Conservation (phyloP, 1,140 invertebrate genomes). For the Lutraria rhynchaena region DNA sequence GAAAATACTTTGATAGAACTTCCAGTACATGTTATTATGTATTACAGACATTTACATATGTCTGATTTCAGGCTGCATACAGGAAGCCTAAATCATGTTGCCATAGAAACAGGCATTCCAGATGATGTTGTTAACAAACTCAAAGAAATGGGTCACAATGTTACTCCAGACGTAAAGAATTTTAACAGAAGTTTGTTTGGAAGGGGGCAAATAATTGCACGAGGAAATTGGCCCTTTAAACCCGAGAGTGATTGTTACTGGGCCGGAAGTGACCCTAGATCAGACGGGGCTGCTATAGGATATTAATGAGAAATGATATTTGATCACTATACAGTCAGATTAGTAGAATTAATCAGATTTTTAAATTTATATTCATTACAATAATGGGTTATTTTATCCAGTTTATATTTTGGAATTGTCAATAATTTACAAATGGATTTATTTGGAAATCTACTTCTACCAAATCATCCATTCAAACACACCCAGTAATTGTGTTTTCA, state of each 20-base stretch:
- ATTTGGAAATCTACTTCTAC: no score
- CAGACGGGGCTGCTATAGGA: constrained; percentile 76
- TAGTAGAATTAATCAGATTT: no score
- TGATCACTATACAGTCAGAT: no score
- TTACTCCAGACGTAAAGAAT: constrained; percentile 57
- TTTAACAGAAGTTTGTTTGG: constrained; percentile 74
- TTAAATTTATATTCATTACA: no score
- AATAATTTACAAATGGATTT: no score
- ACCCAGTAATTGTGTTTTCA: no score
- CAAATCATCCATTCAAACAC: no score
- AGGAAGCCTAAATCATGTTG: constrained; percentile 50
- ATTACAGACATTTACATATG: no score
- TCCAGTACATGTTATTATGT: no score
- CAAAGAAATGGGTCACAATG: constrained; percentile 71
- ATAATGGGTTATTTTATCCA: no score
- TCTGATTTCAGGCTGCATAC: constrained; percentile 26
- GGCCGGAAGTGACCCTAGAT: constrained; percentile 74
- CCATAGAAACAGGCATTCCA: constrained; percentile 78
- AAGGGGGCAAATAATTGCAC: constrained; percentile 79
- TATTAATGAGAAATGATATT: constrained; percentile 68
- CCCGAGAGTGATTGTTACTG: constrained; percentile 65
- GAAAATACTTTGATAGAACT: no score
- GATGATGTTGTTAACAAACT: constrained; percentile 66
- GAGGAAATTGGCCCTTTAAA: constrained; percentile 68
- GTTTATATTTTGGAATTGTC: no score